Base-by-base conservation (phyloP, 2,888 invertebrate genomes). In the Drosophila hamatofila region DNA sequence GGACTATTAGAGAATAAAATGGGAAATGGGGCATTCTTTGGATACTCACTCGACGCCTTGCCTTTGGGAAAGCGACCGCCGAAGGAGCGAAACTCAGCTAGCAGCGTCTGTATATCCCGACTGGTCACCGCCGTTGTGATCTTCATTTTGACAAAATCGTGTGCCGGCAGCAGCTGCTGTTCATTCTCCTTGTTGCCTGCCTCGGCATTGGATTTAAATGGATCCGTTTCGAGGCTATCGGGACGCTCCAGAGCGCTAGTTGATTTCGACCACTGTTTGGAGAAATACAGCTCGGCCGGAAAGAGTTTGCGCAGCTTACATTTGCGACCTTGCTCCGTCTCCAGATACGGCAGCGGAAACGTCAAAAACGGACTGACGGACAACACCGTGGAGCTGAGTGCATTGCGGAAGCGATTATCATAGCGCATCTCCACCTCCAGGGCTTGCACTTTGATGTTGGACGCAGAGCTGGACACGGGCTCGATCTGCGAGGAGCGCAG, bases 341-440 rank as follows among this genome's bases (percentile, higher is more conserved):
- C 98, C 75, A 98, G 93, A 93, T 96, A 98, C 0, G 99, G 99
- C 62, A 97, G 94, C 0, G 96, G 95, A 87, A 97, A 96, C 65
- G 95, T 95, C 14, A 98, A 94, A 91, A 96, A 97, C 0, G 99
- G 98, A 0, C 98, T 98, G 73, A 97, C 95, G 0, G 97, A 97
- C 3, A 98, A 92, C 54, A 96, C 94, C 0, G 95, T 95, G 61
- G 96, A 96, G 77, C 95, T 95, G 11, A 97, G 92, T 0, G 95
- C 96, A 93, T 97, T 95, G 90, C 96, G 94, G 89, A 97, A 96
- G 71, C 94, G 94, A 91, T 96, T 96, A 16, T 94, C 93, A 63
- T 95, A 93, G 0, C 95, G 95, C 23, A 95, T 93, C 80, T 95
- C 95, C 2, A 93, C 93, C 1, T 92, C 92, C 52, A 93, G 70